Conservation (phyloP, 2,797 vertebrate genomes). For the Phyllotis vaccarum region DNA sequence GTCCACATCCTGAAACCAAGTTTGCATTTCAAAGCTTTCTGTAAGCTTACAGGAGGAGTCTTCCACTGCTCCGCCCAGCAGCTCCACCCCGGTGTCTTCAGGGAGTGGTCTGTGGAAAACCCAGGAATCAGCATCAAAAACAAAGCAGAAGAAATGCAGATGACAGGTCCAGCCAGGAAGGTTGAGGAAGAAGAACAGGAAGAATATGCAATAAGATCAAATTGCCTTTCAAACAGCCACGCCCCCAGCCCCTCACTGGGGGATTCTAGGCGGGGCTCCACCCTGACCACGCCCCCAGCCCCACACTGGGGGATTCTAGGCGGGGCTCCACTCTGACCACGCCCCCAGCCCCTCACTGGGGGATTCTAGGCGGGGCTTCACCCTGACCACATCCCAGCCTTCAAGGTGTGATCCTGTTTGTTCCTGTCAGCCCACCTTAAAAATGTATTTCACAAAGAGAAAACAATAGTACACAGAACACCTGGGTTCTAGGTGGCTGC, state of each 20-base stretch:
- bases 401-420: neutral
- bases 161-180: neutral
- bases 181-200: neutral
- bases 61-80: constrained; percentile 90
- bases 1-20: neutral
- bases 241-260: neutral
- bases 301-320: neutral
- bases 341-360: neutral
- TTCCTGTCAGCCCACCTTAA: neutral
- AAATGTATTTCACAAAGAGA: neutral
- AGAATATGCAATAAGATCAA: neutral
- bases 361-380: neutral
- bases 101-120: constrained; percentile 91
- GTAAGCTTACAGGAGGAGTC: constrained; percentile 92
- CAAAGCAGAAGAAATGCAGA: neutral
- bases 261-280: too few species aligned
- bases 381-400: neutral
- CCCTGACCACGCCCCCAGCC: neutral
- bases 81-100: constrained; percentile 94
- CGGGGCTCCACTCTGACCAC: neutral
- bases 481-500: neutral
- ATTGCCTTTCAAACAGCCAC: too few species aligned
- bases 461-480: neutral
- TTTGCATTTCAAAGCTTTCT: accelerated
- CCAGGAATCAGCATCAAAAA: too few species aligned